phyloP scores from a whole-genome alignment of 2,797 vertebrate genomes.

The Aotus griseimembra region DNA sequence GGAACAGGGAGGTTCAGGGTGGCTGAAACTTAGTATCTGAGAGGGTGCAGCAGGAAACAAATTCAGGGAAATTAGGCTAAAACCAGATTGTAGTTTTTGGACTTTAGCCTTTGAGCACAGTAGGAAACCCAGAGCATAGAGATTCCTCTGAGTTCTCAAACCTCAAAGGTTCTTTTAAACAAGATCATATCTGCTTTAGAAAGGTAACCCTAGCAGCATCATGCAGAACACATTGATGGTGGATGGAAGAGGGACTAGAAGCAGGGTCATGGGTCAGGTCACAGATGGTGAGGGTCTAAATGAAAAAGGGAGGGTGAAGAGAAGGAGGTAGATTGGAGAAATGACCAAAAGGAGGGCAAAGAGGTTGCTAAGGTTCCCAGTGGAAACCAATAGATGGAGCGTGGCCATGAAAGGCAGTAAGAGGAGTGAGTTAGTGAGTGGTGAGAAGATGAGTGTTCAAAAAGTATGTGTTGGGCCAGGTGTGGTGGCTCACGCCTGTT shows the following conservation, averaged over 20 bases:
- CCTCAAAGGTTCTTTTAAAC: constrained; percentile 7
- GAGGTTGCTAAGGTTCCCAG: background rate
- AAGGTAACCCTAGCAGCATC: background rate
- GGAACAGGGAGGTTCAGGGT: background rate
- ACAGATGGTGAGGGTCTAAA: background rate
- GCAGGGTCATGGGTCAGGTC: background rate
- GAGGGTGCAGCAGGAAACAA: background rate
- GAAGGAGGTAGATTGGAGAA: background rate
- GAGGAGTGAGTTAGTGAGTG: background rate
- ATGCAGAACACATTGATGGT: background rate
- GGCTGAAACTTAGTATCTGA: background rate
- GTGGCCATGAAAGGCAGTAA: background rate
- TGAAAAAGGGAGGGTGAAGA: background rate
- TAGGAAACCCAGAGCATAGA: background rate
- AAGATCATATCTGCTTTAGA: background rate
- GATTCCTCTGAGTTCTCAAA: constrained; percentile 11
- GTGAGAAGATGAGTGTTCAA: background rate
- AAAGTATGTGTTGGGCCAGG: background rate
- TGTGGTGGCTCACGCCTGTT: too few relatives aligned
- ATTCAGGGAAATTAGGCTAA: background rate
- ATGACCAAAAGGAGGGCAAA: constrained; percentile 16
- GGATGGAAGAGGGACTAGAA: background rate
- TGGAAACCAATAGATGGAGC: background rate
- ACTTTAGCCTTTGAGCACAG: background rate
- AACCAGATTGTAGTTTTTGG: background rate